Evolutionary conservation across 2,113 vertebrate genomes (phyloP), one percentile per base, ranked within the genome.

Genomic region (Hemiprocne comata): DNA sequence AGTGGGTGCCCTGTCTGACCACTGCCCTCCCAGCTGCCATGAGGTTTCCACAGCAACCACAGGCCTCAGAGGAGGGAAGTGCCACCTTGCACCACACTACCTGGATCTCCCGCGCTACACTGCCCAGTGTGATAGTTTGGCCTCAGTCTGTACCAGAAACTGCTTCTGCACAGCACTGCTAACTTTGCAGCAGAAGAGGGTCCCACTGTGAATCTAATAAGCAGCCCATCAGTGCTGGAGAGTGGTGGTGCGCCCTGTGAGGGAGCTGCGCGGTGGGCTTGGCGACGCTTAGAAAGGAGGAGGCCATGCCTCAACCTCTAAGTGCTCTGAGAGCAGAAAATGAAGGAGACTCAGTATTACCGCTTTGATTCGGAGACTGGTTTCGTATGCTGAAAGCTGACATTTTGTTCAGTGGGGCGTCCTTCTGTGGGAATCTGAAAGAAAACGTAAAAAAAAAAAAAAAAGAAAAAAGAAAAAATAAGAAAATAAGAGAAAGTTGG

Each of bases 341-440:
- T 4, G 31, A 66, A 85, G 61, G 34, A 73, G 25, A 29, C 26
- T 71, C 28, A 31, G 58, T 33, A n/a, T 97, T 98, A 98, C 98
- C 98, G 0, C 85, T 96, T 94, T 50, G 74, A 44, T 61, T 58
- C 5, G 96, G 34, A 90, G 95, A 57, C 29, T 84, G 55, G 90
- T 97, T 98, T 64, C 73, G 95, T 66, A 80, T 66, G 80, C 91
- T 70, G 91, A 96, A 95, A 65, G 81, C 86, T 33, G 98, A 97
- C 98, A 98, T 98, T 53, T 83, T 87, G 53, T 73, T 87, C 64
- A 11, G 24, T 17, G 53, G 11, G 20, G 5, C 7, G 57, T 79
- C 36, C 71, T 95, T 85, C 91, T 42, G 33, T 11, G 3, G 61
- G 38, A 90, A 91, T 70, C 97, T 98, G 42, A 84, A 97, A 94